Percentiles rank a stretch among this genome's conserved stretches.
These are phyloP conservation scores for Cyrtodaria siliqua DNA, from an alignment of 2,888 invertebrate genomes.

Conservation along the genomic window DNA sequence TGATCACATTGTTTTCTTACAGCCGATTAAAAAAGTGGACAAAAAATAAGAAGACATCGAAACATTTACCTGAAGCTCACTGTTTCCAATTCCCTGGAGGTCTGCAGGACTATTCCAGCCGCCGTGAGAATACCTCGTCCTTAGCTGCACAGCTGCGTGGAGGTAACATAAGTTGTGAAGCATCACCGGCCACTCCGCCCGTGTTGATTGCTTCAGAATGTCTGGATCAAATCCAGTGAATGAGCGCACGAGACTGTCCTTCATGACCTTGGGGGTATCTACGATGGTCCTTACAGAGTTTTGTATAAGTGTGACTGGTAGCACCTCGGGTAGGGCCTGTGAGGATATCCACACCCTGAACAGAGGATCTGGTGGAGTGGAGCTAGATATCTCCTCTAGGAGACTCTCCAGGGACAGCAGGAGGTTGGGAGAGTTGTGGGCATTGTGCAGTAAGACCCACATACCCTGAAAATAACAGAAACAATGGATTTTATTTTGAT, in stretches of 20 bases:
- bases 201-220: conserved; percentile 79
- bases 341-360: conserved; percentile 84
- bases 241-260: conserved; percentile 82
- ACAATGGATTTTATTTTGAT: too few species aligned
- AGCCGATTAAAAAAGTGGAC: too few species aligned
- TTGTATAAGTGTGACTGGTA: conserved; percentile 82
- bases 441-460: conserved; percentile 84
- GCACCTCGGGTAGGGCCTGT: conserved; percentile 64
- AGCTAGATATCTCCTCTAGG: conserved; percentile 69
- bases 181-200: conserved; percentile 84
- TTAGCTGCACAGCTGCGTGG: conserved; percentile 83
- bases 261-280: conserved; percentile 84
- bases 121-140: conserved; percentile 81
- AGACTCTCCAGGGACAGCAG: conserved; percentile 79
- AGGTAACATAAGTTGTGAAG: conserved; percentile 85
- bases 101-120: conserved; percentile 85
- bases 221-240: conserved; percentile 84
- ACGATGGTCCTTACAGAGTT: conserved; percentile 81
- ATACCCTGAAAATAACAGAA: conserved; percentile 72
- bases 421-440: conserved; percentile 81
- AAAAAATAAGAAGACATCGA: too few species aligned
- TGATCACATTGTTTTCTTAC: too few species aligned
- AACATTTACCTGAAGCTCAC: conserved; percentile 79
- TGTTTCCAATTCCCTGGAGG: conserved; percentile 78
- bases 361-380: conserved; percentile 74